Base-by-base conservation (phyloP, 2,888 invertebrate species). In the Andricus curvator region DNA sequence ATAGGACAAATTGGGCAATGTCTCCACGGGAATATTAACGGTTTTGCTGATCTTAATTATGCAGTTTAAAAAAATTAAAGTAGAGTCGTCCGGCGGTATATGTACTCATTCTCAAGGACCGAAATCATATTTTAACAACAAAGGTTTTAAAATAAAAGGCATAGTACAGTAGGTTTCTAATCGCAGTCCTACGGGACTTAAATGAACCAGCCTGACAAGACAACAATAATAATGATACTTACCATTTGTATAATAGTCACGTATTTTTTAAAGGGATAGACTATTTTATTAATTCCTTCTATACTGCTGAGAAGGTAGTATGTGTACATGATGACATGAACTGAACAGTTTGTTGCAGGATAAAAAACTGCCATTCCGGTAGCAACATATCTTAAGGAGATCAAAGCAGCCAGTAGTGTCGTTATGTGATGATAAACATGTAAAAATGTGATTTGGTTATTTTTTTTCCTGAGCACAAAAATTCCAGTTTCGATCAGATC, bases 241-340 rank as follows among this genome's bases (percentile, higher is more conserved):
- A 95, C 94, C 96, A 96, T 96, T 93, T 96, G 96, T 85, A 95
- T 87, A 51, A 93, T 91, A 2, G 94, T 94, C 60, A 94, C 88
- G 87, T 92, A 93, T 5, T 91, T 91, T 87, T 96, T 96, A 86
- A 96, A 93, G 76, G 94, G 94, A 86, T 95, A 94, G 79, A 94
- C 89, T 20, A 88, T 86, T 11, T 94, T 94, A n/a, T 88, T 86
- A 5, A 94, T 94, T 84, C 95, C 95, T 80, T 95, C 94, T 29
- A 51, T 70, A 78, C 95, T 94, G 0, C 95, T 93, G 22, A 90
- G 88, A 6, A 96, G 93, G 88, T 96, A 96, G 91, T 96, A 96
- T 2, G 94, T 93, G 89, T 96, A 96, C 96, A 96, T 96, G 8
- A 96, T 89, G 0, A 96, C 94, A 86, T 96, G 96, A 0, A 96